Evolutionary conservation across 2,113 vertebrate genomes (phyloP), one percentile per base, ranked within the genome.

Genomic region (Holacanthus passer): DNA sequence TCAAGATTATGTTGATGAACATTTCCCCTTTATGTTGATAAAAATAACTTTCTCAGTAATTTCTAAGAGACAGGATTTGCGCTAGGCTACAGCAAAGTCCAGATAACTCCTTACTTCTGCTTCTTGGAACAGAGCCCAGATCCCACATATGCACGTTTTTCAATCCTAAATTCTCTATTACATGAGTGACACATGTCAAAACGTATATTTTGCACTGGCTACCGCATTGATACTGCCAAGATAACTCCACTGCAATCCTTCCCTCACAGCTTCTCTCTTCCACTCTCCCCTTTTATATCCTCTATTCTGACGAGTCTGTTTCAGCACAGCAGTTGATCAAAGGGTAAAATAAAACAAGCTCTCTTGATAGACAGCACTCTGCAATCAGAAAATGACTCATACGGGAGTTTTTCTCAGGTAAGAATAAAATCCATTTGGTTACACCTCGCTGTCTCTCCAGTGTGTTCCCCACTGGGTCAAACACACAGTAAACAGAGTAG

Each of bases 361-460:
- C 58, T 59, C 17, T 55, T 82, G 82, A 87, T 81, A 73, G 86
- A 71, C 72, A 84, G 66, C 22, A 47, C 58, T 76, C 71, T 62
- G 81, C 78, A 88, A 83, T 84, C 90, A 79, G 60, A 90, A 85
- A 90, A 87, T 79, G 69, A 83, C 81, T 86, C 87, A 78, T 50
- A 65, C 20, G 73, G 85, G 81, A 90, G 24, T 62, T 56, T 79
- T 80, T 78, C 62, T 70, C 68, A 48, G 70, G 86, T 79, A 78
- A 67, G 59, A 87, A 84, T 79, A 58, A 84, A 87, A 88, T 86
- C 85, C 13, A 78, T 87, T 81, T 81, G 68, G 52, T 58, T 88
- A 86, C 77, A 58, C 77, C 77, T 79, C 22, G 0, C 53, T 52
- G 35, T 83, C 65, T 84, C 84, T 82, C 39, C 55, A 45, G 53